Evolutionary conservation across 1,140 invertebrate species (phyloP).

Genomic region (Lasaia peninsularis): DNA sequence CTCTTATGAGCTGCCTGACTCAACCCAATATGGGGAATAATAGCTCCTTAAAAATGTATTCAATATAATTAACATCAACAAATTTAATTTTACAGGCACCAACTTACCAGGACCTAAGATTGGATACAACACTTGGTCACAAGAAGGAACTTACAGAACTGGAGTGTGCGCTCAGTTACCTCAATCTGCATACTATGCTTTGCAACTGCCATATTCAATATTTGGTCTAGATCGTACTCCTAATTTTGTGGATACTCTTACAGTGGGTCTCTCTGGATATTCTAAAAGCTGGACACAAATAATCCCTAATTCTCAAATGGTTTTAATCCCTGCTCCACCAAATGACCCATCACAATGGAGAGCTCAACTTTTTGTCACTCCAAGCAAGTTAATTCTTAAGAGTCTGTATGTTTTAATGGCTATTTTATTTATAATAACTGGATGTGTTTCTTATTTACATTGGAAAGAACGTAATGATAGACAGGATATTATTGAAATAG

Average conservation of each 20-base stretch:
- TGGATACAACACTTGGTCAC: slow-evolving; percentile 90
- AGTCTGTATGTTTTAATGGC: slow-evolving; percentile 93
- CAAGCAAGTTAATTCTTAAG: slow-evolving; percentile 94
- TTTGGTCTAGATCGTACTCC: slow-evolving; percentile 97
- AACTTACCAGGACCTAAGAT: slow-evolving; percentile 94
- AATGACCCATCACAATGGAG: slow-evolving; percentile 90
- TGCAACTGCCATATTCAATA: slow-evolving; percentile 95
- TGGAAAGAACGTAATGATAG: slow-evolving; percentile 97
- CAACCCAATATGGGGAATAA: no score
- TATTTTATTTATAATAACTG: slow-evolving; percentile 90
- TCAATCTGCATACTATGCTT: slow-evolving; percentile 93
- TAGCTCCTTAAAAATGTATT: no score
- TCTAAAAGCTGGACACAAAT: slow-evolving; percentile 92
- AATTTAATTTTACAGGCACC: slow-evolving; percentile 80
- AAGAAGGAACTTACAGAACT: slow-evolving; percentile 85
- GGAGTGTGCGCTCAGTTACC: slow-evolving; percentile 92
- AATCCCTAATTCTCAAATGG: slow-evolving; percentile 98
- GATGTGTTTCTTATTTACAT: slow-evolving; percentile 92
- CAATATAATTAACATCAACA: neutral
- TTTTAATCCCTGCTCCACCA: slow-evolving; percentile 93
- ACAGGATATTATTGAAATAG: slow-evolving; percentile 85
- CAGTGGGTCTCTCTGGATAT: slow-evolving; percentile 86
- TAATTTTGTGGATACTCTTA: slow-evolving; percentile 96
- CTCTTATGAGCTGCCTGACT: no score
- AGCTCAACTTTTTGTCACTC: slow-evolving; percentile 96